These are phyloP conservation scores for Eupristina koningsbergeri DNA, from an alignment of 1,140 invertebrate species.

Conservation along the genomic window DNA sequence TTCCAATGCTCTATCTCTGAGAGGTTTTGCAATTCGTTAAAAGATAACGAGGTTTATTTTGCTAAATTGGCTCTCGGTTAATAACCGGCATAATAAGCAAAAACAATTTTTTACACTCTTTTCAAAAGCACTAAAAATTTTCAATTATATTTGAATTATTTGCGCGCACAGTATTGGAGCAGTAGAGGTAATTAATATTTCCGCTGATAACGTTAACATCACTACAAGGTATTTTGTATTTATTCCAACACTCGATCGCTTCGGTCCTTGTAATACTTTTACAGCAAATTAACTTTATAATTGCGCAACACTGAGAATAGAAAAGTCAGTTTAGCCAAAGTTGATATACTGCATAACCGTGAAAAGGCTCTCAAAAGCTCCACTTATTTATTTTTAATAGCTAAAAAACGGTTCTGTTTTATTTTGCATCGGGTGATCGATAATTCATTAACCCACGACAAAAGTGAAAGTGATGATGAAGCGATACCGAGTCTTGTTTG, in stretches of 20 bases:
- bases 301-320: neutral
- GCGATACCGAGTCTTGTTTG: neutral
- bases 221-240: neutral
- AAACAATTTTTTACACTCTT: neutral
- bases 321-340: neutral
- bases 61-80: neutral
- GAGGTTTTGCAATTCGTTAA: slow-evolving; percentile 28
- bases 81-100: neutral
- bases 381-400: neutral
- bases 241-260: neutral
- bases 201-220: neutral
- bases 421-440: neutral
- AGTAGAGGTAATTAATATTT: neutral
- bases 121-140: neutral
- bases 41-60: neutral
- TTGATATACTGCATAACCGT: no score
- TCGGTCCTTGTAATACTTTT: neutral
- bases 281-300: neutral
- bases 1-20: neutral
- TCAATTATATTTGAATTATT: neutral
- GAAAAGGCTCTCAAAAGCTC: neutral
- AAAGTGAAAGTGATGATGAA: slow-evolving; percentile 33
- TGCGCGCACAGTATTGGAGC: neutral
- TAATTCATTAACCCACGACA: neutral
- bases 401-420: neutral